These are phyloP conservation scores for Venturia canescens DNA, from an alignment of 1,140 invertebrate genomes.

Conservation along the genomic window DNA sequence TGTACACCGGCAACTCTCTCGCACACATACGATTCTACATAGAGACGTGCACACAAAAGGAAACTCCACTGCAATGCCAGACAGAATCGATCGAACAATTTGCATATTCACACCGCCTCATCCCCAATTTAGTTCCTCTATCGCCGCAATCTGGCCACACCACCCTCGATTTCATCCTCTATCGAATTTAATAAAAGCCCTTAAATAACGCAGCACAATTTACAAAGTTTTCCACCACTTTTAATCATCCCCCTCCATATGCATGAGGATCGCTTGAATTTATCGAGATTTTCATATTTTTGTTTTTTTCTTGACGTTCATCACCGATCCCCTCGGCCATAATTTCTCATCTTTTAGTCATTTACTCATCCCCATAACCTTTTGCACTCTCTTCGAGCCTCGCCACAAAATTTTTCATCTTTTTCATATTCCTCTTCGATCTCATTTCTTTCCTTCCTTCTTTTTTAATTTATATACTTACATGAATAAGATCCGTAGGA, in stretches of 20 bases:
- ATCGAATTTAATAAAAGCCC: conserved; percentile 20
- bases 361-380: no score
- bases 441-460: not conserved
- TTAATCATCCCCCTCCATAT: conserved; percentile 12
- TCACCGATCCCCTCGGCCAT: no score
- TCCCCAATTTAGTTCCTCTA: conserved; percentile 1
- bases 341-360: no score
- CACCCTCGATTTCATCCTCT: not conserved
- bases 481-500: conserved; percentile 67
- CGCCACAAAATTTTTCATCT: not conserved
- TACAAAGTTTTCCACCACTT: conserved; percentile 17
- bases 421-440: not conserved
- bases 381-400: no score
- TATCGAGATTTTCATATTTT: conserved; percentile 5
- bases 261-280: not conserved
- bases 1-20: no score
- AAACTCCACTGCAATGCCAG: conserved; percentile 30
- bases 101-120: conserved; percentile 45
- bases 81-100: conserved; percentile 47
- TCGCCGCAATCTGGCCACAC: not conserved
- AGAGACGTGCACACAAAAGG: conserved; percentile 19
- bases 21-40: not conserved
- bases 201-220: conserved; percentile 18
- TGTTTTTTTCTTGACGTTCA: not conserved
- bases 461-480: conserved; percentile 55